Conservation (phyloP, 2,113 vertebrate genomes). For the Platycercus adscitus region DNA sequence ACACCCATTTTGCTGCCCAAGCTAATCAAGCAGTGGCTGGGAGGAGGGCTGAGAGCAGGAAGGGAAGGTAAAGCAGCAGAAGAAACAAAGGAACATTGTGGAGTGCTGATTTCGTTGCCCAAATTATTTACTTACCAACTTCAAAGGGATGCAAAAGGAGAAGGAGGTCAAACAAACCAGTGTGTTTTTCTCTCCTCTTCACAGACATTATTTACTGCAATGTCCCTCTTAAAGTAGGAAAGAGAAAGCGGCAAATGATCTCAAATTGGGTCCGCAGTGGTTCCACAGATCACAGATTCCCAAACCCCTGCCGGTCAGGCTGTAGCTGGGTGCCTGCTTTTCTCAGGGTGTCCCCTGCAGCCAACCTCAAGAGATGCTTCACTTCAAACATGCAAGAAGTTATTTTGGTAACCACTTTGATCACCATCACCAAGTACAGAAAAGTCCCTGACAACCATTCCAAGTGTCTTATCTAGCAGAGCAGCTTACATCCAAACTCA, state of each 20-base stretch:
- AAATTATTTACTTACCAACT: slow-evolving; percentile 52
- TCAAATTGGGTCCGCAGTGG: fast-evolving
- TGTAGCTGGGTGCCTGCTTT: not conserved
- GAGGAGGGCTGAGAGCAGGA: not conserved
- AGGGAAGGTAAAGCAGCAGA: slow-evolving; percentile 3
- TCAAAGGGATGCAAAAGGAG: slow-evolving; percentile 48
- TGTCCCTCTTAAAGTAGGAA: not conserved
- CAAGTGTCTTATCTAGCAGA: not conserved
- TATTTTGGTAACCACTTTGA: not conserved
- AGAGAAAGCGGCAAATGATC: slow-evolving; percentile 10
- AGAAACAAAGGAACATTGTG: slow-evolving; percentile 38
- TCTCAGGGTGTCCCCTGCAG: not conserved
- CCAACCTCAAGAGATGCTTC: not conserved
- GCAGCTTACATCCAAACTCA: not conserved
- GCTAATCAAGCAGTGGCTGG: not conserved
- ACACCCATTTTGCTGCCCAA: not conserved
- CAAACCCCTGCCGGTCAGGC: not conserved
- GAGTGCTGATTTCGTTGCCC: not conserved
- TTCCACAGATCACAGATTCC: slow-evolving; percentile 10
- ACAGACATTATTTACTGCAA: slow-evolving; percentile 21
- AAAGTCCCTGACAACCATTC: not conserved
- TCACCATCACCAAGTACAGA: not conserved
- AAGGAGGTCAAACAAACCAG: slow-evolving; percentile 41
- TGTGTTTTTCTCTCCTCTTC: not conserved
- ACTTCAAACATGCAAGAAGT: not conserved